phyloP scores from a whole-genome alignment of 1,140 invertebrate genomes.

The Drosophila bipectinata region DNA sequence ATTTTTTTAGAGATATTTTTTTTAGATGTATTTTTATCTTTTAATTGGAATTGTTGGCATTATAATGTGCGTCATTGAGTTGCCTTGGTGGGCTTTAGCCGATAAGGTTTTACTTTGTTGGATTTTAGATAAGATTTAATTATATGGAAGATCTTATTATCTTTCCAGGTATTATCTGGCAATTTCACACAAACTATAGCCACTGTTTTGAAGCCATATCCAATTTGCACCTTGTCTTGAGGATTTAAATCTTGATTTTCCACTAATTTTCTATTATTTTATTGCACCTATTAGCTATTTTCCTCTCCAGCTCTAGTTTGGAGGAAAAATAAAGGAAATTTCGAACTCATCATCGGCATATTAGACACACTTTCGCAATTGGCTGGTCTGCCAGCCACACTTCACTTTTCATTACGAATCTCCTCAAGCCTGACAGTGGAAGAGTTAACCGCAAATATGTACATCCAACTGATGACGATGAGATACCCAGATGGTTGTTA shows the following conservation, averaged over 20 bases:
- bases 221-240: not conserved
- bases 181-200: not conserved
- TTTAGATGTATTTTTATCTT: slow-evolving; percentile 10
- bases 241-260: not conserved
- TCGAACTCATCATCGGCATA: slow-evolving; percentile 38
- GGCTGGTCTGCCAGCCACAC: slow-evolving; percentile 51
- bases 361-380: slow-evolving; percentile 76
- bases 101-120: slow-evolving; percentile 20
- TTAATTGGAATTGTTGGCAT: slow-evolving; percentile 40
- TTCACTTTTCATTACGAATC: slow-evolving; percentile 78
- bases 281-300: not conserved
- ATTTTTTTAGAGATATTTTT: not conserved
- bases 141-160: not conserved
- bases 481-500: slow-evolving; percentile 35
- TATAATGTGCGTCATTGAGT: slow-evolving; percentile 37
- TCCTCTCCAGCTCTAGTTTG: slow-evolving; percentile 3
- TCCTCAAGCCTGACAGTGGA: slow-evolving; percentile 37
- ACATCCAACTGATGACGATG: not conserved
- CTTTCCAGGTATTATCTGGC: not conserved
- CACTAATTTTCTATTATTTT: slow-evolving; percentile 1
- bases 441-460: slow-evolving; percentile 16
- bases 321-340: slow-evolving; percentile 34
- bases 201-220: not conserved
- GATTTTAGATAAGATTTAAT: slow-evolving; percentile 48
- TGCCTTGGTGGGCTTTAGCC: slow-evolving; percentile 30